Percentiles rank a stretch among this genome's conserved stretches.
Conservation (phyloP, 64 coral and sea anemone genomes). For the Montipora capricornis region DNA sequence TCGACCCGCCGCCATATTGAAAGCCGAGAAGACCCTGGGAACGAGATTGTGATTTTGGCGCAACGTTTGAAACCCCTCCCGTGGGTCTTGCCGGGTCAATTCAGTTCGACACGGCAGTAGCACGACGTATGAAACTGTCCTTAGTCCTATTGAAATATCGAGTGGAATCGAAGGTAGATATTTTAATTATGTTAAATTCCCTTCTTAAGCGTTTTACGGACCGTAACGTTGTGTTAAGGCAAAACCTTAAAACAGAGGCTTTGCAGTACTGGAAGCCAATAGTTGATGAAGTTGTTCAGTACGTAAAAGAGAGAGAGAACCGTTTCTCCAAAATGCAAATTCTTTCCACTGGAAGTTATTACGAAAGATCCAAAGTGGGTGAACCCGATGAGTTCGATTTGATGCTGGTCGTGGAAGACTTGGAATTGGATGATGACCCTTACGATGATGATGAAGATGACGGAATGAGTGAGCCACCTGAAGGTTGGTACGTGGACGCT, state of each 20-base stretch:
- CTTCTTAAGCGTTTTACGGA: background rate
- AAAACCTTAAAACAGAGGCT: background rate
- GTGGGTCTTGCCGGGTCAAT: too few species aligned
- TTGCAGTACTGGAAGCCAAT: background rate
- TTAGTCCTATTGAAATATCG: background rate
- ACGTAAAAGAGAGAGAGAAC: background rate
- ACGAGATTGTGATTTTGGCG: too few species aligned
- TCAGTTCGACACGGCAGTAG: too few species aligned
- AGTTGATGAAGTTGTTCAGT: conserved; percentile 25
- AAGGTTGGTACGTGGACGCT: conserved; percentile 3
- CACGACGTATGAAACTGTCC: too few species aligned
- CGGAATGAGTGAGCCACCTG: conserved; percentile 43
- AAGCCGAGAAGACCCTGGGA: too few species aligned
- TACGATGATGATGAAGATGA: conserved; percentile 53
- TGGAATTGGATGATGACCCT: conserved; percentile 51
- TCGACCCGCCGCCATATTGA: too few species aligned
- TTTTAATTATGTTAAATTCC: background rate
- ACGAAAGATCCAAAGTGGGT: conserved; percentile 70
- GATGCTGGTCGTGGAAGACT: conserved; percentile 55
- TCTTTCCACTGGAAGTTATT: conserved; percentile 27
- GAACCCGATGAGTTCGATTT: conserved; percentile 79
- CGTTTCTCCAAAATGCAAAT: background rate
- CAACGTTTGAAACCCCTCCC: too few species aligned
- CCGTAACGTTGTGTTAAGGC: background rate
- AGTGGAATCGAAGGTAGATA: background rate